Conservation (phyloP, 2,113 vertebrate species). For the Neopipo cinnamomea region DNA sequence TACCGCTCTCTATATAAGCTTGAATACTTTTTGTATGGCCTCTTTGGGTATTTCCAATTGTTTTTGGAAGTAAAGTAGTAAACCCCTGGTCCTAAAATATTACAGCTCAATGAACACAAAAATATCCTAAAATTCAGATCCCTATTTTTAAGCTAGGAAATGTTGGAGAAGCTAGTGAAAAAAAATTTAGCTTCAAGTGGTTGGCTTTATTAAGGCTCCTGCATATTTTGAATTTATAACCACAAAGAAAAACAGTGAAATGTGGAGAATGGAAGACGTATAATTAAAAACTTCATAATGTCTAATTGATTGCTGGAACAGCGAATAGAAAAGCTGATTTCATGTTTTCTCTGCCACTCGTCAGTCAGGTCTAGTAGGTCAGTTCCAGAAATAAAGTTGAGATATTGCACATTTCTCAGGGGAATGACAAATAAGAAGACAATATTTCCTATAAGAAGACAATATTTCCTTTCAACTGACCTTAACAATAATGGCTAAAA, state of each 20-base stretch:
- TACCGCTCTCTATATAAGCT: not conserved
- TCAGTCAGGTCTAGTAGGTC: not conserved
- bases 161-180: not conserved
- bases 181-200: not conserved
- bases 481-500: not conserved
- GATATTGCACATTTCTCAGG: not conserved
- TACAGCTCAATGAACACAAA: not conserved
- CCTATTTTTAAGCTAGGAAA: not conserved
- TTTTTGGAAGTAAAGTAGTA: not conserved
- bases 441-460: too few species aligned
- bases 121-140: not conserved
- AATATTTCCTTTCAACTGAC: not conserved
- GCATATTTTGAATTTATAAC: not conserved
- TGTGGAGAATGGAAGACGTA: not conserved
- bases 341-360: not conserved
- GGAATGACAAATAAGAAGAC: not conserved
- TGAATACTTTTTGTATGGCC: not conserved
- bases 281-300: not conserved
- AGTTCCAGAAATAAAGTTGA: not conserved
- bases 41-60: not conserved
- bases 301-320: not conserved
- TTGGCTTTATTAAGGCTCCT: not conserved
- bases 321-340: not conserved
- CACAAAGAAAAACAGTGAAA: not conserved
- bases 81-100: not conserved